Conservation (phyloP, 1,140 invertebrate genomes). For the Nephila pilipes region DNA sequence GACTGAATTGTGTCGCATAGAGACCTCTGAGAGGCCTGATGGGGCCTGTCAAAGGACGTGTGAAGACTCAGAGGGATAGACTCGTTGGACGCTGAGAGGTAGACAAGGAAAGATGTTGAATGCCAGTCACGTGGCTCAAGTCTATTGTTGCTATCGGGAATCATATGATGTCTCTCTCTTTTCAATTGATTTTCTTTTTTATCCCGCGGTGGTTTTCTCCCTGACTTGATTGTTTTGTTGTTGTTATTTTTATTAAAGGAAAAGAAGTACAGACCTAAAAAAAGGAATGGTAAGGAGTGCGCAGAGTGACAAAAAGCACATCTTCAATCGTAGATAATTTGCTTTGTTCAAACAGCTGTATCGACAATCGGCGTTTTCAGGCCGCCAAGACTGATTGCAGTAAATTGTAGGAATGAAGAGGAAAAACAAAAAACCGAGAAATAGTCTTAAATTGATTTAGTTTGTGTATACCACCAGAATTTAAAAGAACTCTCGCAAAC, state of each 20-base stretch:
- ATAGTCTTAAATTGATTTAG: constrained; percentile 15
- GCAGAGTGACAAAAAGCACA: constrained; percentile 23
- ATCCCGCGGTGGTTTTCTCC: constrained; percentile 15
- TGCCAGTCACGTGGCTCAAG: constrained; percentile 63
- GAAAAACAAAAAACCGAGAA: constrained; percentile 13
- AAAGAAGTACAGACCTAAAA: constrained; percentile 41
- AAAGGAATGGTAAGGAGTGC: neutral
- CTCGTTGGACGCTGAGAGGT: constrained; percentile 18
- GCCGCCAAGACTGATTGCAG: constrained; percentile 16
- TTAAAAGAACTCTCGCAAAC: neutral
- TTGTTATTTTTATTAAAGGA: constrained; percentile 39
- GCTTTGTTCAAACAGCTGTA: constrained; percentile 7
- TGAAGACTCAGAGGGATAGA: constrained; percentile 38
- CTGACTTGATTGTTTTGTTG: constrained; percentile 23
- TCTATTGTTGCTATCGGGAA: constrained; percentile 69
- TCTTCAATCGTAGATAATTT: constrained; percentile 52
- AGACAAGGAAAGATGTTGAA: constrained; percentile 23
- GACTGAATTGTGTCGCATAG: constrained; percentile 46
- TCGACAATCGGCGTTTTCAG: constrained; percentile 6
- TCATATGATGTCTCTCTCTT: constrained; percentile 66
- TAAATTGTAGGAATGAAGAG: constrained; percentile 27
- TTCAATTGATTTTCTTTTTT: constrained; percentile 66
- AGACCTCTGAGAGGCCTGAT: constrained; percentile 52
- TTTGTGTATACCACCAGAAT: neutral
- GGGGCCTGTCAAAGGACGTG: constrained; percentile 55